Evolutionary conservation across 2,797 vertebrate species (phyloP).

Genomic region (Pseudomugil gertrudae): DNA sequence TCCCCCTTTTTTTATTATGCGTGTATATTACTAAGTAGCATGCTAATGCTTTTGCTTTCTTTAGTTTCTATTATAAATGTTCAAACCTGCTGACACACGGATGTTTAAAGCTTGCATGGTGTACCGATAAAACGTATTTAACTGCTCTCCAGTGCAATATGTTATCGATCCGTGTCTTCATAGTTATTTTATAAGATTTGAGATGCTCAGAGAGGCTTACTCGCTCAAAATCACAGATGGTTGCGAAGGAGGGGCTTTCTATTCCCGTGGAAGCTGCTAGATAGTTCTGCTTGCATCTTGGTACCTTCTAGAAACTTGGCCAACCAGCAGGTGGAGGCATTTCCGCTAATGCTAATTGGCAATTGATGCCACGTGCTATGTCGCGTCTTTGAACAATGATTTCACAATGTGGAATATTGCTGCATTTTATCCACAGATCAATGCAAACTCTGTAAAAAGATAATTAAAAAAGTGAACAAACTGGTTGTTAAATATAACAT

Average conservation of each 20-base stretch:
- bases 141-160: too few species aligned
- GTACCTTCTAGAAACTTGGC: constrained; percentile 86
- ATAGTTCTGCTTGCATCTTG: constrained; percentile 41
- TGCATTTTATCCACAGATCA: too few species aligned
- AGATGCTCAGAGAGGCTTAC: background rate
- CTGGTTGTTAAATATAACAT: background rate
- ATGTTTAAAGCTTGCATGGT: background rate
- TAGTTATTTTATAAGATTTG: background rate
- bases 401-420: too few species aligned
- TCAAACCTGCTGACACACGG: background rate
- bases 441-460: too few species aligned
- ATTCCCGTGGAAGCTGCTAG: constrained; percentile 45
- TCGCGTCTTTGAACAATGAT: constrained; percentile 3
- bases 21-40: too few species aligned
- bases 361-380: constrained; percentile 30
- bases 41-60: too few species aligned
- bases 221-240: background rate
- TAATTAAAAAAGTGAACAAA: background rate
- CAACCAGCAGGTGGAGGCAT: constrained; percentile 76
- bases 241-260: constrained; percentile 33
- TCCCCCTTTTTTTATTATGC: too few species aligned
- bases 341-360: constrained; percentile 1
- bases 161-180: too few species aligned
- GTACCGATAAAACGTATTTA: background rate
- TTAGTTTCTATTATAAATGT: too few species aligned